Conservation (phyloP, 1,140 invertebrate genomes). For the Drosophila aff. region DNA sequence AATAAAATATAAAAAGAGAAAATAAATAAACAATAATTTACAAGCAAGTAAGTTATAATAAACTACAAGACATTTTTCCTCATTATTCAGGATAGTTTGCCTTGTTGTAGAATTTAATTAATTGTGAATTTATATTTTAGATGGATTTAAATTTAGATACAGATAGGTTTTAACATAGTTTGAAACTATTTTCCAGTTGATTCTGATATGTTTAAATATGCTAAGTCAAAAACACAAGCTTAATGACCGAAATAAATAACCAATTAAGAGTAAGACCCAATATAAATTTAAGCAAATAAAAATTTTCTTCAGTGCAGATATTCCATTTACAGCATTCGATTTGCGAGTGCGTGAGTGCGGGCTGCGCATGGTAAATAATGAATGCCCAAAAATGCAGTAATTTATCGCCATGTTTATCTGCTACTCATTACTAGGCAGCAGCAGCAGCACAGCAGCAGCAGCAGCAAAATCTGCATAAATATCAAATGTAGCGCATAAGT, state of each 20-base stretch:
- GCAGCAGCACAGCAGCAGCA: slow-evolving; percentile 6
- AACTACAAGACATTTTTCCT: no score
- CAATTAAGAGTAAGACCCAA: no score
- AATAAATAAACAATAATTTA: no score
- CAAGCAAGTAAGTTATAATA: no score
- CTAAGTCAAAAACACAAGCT: neutral
- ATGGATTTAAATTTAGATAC: no score
- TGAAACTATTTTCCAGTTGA: no score
- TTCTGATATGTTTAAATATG: no score
- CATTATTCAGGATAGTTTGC: no score
- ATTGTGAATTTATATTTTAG: no score
- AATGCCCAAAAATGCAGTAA: slow-evolving; percentile 71
- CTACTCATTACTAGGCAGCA: slow-evolving; percentile 55
- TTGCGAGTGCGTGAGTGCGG: slow-evolving; percentile 3
- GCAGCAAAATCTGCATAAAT: slow-evolving; percentile 69
- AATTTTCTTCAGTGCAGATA: slow-evolving; percentile 12
- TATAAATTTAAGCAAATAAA: neutral
- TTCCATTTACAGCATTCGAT: slow-evolving; percentile 38
- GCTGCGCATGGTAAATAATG: slow-evolving; percentile 62
- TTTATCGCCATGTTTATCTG: slow-evolving; percentile 78
- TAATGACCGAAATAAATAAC: neutral
- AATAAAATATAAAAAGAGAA: no score
- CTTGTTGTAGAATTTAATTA: no score
- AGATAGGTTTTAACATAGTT: no score
- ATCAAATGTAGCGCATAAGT: slow-evolving; percentile 39